Evolutionary conservation across 2,888 invertebrate genomes (phyloP), one percentile per base, ranked within the genome.

Genomic region (Chouioia cunea): DNA sequence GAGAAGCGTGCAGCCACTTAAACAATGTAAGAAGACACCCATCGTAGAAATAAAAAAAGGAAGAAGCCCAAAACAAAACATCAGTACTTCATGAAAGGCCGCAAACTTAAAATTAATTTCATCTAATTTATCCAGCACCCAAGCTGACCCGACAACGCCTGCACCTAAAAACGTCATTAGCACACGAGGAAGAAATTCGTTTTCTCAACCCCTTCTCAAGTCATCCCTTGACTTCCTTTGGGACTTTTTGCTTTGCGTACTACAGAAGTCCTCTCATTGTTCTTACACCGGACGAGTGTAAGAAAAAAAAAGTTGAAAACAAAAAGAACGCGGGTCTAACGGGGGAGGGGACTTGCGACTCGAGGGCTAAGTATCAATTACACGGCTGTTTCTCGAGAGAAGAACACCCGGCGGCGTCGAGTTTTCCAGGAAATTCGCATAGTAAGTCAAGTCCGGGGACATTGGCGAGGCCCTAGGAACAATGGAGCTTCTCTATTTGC

Each of bases 361-460:
- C 27, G 27, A 10, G 12, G 76, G 70, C 76, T 77, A 80, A 81
- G 80, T 83, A 84, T 84, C 84, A 84, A 84, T 84, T 84, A 84
- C 81, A 81, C 75, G 78, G 78, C 70, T 77, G 75, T 76, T 74
- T 69, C 77, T 76, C 16, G 65, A 22, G n/a, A 23, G 44, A 27
- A 15, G 48, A 6, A 27, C 27, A 27, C 27, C 27, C 27, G 50
- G 27, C 14, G 22, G 22, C 22, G 8, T 27, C 43, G 80, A 83
- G 80, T 84, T 84, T 84, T 81, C 60, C 83, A 81, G 83, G 83
- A 84, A 84, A 84, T 83, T 83, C 83, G 78, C 77, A 80, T 82
- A 83, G 83, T 84, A 83, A 84, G 83, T 84, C 82, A 82, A 82
- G 63, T 77, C 78, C 71, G 77, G 27, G 80, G 78, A 83, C 81